A percentile compares a stretch with the other conserved stretches of the same genome.
Evolutionary conservation across 1,140 invertebrate species (phyloP).

Genomic region (Zaprionus africanus): DNA sequence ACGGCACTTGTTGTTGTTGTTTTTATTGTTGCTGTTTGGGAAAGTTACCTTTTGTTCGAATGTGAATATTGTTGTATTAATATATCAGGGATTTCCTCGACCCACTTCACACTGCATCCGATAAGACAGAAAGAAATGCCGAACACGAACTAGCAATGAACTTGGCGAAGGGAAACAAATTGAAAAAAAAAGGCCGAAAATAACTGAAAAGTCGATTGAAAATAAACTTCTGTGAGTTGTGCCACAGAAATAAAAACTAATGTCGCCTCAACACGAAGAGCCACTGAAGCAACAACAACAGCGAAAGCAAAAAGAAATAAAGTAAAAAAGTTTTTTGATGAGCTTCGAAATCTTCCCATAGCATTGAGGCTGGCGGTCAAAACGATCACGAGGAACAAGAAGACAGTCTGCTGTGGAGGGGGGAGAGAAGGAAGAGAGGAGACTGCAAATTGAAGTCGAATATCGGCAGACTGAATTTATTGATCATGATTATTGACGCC

Average conservation of each 20-base stretch:
- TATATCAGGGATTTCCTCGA: conserved; percentile 25
- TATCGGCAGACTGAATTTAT: conserved; percentile 66
- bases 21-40: conserved; percentile 15
- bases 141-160: conserved; percentile 44
- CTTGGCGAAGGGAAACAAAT: conserved; percentile 52
- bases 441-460: conserved; percentile 27
- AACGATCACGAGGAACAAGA: conserved; percentile 58
- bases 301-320: conserved; percentile 16
- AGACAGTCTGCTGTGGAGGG: conserved; percentile 5
- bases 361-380: conserved; percentile 62
- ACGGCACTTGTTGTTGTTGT: conserved; percentile 43
- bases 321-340: conserved; percentile 43
- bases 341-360: conserved; percentile 67
- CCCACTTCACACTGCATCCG: conserved; percentile 57
- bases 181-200: conserved; percentile 42
- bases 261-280: conserved; percentile 62
- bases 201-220: conserved; percentile 38
- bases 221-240: conserved; percentile 52
- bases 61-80: conserved; percentile 18
- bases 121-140: conserved; percentile 50
- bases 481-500: conserved; percentile 77
- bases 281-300: background rate
- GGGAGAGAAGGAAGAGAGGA: background rate
- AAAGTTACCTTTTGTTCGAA: conserved; percentile 32
- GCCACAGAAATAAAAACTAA: conserved; percentile 47